Conservation (phyloP, 2,113 vertebrate genomes). For the Syrmaticus mikado region DNA sequence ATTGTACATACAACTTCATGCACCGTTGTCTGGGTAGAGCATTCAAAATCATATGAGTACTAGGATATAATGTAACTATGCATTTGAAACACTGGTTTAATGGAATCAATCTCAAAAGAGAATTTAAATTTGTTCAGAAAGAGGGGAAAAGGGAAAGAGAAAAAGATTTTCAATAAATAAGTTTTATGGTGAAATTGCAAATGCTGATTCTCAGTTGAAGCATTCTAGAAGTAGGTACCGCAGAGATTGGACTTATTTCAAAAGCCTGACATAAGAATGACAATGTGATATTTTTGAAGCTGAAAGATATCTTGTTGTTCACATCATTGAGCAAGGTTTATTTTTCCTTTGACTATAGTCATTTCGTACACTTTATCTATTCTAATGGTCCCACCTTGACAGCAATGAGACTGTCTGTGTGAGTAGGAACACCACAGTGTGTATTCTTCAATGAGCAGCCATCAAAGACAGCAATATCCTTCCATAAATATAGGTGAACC, state of each 20-base stretch:
- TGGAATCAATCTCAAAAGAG: neutral
- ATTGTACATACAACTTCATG: neutral
- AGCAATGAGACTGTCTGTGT: neutral
- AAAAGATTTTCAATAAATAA: neutral
- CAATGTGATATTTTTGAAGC: neutral
- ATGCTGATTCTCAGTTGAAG: neutral
- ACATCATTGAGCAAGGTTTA: neutral
- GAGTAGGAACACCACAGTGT: neutral
- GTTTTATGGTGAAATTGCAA: neutral
- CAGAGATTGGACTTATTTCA: neutral
- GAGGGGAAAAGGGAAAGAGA: neutral
- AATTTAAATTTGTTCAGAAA: neutral
- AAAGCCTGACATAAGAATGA: neutral
- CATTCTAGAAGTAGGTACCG: neutral
- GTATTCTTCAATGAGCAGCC: neutral
- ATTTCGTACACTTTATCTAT: neutral
- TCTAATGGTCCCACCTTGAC: neutral
- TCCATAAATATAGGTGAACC: neutral
- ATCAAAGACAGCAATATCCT: neutral
- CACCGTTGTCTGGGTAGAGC: neutral
- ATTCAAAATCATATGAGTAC: neutral
- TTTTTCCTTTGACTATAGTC: neutral
- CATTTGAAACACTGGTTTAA: neutral
- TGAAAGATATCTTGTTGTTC: neutral
- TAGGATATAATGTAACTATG: neutral